Base-by-base conservation (phyloP, 1,140 invertebrate genomes). In the Chrysopa pallens region DNA sequence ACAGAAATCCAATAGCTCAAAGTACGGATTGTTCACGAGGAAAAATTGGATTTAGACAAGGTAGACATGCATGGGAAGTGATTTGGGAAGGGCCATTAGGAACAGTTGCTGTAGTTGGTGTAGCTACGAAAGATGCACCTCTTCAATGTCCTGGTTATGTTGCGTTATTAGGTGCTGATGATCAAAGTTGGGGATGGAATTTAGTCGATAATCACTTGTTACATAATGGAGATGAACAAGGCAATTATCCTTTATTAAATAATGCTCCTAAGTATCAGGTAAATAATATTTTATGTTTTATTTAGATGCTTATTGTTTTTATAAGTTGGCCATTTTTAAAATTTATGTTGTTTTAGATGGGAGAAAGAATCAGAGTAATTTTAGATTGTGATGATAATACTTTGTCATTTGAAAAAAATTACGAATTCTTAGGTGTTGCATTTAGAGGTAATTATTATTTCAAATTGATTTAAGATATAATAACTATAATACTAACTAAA, bases 171-270 rank as follows among this genome's bases (percentile, higher is more conserved):
- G 94, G 94, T 14, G 86, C 85, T 36, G 90, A 98, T 67, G 86
- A 94, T 58, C 82, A 97, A 61, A 95, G 90, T 52, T 98, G 93
- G 93, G 93, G 93, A 5, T 98, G 94, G 93, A 98, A 98, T 73
- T 72, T 98, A 45, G 92, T 98, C 12, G 93, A 98, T 65, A 98
- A 98, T 72, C 80, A 88, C 69, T 73, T 98, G 38, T 65, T 97
- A 50, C 93, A 98, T 58, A 96, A 96, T 73, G 93, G 93, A 39
- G 86, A 95, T 64, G 82, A 80, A 48, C 84, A 93, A 64, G 92
- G 91, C 45, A 91, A 84, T 62, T 98, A 95, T 71, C 94, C 94
- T 27, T 62, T 89, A 23, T 66, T 96, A 44, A 97, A 95, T 61
- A 97, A 97, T 74, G 88, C 91, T 48, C 92, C 92, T 29, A 95